Evolutionary conservation across 1,140 invertebrate genomes (phyloP).

Genomic region (Drosophila sturtevanti): DNA sequence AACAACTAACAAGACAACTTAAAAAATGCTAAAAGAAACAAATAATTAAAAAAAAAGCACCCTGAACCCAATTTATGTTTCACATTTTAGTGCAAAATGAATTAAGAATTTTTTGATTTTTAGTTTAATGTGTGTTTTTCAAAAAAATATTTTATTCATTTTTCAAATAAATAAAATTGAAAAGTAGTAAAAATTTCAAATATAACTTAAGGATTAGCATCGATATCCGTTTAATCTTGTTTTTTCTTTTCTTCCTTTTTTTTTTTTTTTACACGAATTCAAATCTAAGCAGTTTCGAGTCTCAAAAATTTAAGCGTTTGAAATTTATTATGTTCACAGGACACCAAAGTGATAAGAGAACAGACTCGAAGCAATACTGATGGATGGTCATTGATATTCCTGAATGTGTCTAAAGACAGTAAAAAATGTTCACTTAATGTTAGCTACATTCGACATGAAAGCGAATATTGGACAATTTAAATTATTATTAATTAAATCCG

Average conservation of each 20-base stretch:
- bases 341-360: background rate
- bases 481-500: too few species aligned
- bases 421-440: too few species aligned
- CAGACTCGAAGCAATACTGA: background rate
- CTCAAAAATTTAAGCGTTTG: background rate
- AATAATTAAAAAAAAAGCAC: background rate
- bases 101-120: constrained; percentile 63
- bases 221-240: background rate
- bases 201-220: constrained; percentile 52
- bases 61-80: constrained; percentile 35
- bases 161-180: constrained; percentile 76
- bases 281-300: background rate
- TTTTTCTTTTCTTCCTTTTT: too few species aligned
- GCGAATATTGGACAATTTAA: too few species aligned
- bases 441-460: too few species aligned
- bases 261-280: background rate
- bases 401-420: too few species aligned
- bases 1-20: constrained; percentile 41
- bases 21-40: constrained; percentile 12
- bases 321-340: background rate
- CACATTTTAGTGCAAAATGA: constrained; percentile 45
- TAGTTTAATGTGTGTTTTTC: constrained; percentile 49
- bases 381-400: too few species aligned
- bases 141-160: constrained; percentile 74
- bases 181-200: constrained; percentile 26